These are phyloP conservation scores for Petrolisthes manimaculis DNA, from an alignment of 2,888 invertebrate species.

Conservation along the genomic window DNA sequence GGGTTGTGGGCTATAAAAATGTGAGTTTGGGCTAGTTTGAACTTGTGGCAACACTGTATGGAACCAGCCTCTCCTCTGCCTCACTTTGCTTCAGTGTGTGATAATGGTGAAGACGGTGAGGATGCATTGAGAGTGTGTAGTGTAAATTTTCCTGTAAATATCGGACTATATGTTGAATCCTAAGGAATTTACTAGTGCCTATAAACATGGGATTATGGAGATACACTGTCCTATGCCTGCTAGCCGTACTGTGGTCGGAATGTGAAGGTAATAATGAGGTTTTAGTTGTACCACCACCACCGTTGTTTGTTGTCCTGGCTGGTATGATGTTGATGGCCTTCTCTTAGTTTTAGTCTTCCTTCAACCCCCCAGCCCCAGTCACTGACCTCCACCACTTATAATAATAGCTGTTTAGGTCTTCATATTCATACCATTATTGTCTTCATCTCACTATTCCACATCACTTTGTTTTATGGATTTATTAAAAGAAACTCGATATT, in stretches of 20 bases:
- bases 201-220: slow-evolving; percentile 63
- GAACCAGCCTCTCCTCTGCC: neutral
- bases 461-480: too few species aligned
- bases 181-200: slow-evolving; percentile 61
- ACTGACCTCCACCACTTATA: slow-evolving; percentile 7
- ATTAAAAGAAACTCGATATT: too few species aligned
- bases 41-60: neutral
- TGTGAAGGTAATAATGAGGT: slow-evolving; percentile 48
- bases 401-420: neutral
- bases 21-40: too few species aligned
- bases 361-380: neutral
- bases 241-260: slow-evolving; percentile 48
- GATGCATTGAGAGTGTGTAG: slow-evolving; percentile 41
- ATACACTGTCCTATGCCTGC: slow-evolving; percentile 46
- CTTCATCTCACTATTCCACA: neutral
- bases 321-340: slow-evolving; percentile 17
- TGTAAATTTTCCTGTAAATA: slow-evolving; percentile 59
- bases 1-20: too few species aligned
- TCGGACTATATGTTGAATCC: slow-evolving; percentile 59
- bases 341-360: neutral
- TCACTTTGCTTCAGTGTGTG: slow-evolving; percentile 40
- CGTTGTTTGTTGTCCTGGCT: neutral
- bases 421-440: neutral
- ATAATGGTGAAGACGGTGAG: slow-evolving; percentile 51
- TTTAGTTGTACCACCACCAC: neutral